Conservation (phyloP, 2,113 vertebrate species). For the Paradoxurus hermaphroditus region DNA sequence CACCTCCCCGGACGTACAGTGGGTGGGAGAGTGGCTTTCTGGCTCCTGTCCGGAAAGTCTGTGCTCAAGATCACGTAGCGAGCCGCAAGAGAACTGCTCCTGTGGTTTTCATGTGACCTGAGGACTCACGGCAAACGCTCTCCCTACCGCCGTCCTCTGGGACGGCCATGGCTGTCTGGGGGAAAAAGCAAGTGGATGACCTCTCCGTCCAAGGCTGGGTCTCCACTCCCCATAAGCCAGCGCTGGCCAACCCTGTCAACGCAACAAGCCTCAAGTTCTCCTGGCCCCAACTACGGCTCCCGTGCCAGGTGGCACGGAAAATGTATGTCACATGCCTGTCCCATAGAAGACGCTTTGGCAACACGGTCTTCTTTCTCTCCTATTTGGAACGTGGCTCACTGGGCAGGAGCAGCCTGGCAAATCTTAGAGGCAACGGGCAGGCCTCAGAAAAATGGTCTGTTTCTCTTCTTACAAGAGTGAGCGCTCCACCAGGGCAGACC, state of each 20-base stretch:
- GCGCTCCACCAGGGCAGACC: too few species aligned
- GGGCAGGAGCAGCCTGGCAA: neutral
- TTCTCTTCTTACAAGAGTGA: neutral
- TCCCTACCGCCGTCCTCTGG: neutral
- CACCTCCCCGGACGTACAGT: fast-evolving
- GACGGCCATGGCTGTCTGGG: neutral
- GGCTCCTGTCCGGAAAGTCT: neutral
- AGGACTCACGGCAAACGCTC: neutral
- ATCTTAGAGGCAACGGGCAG: neutral
- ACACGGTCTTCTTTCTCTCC: neutral
- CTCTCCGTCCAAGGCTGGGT: neutral
- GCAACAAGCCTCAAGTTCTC: neutral
- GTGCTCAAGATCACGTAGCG: neutral
- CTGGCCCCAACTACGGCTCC: neutral
- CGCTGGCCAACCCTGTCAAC: neutral
- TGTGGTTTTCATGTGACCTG: neutral
- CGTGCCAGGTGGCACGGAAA: fast-evolving
- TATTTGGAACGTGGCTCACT: fast-evolving
- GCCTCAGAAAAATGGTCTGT: neutral
- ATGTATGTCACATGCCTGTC: fast-evolving
- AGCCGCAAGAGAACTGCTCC: neutral
- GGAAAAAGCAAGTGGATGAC: neutral
- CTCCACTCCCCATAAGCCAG: neutral
- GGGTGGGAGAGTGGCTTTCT: neutral
- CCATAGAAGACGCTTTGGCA: fast-evolving